Percentiles rank a stretch among this genome's conserved stretches.
Conservation (phyloP, 2,888 invertebrate species). For the Acrocyrtus sp. region DNA sequence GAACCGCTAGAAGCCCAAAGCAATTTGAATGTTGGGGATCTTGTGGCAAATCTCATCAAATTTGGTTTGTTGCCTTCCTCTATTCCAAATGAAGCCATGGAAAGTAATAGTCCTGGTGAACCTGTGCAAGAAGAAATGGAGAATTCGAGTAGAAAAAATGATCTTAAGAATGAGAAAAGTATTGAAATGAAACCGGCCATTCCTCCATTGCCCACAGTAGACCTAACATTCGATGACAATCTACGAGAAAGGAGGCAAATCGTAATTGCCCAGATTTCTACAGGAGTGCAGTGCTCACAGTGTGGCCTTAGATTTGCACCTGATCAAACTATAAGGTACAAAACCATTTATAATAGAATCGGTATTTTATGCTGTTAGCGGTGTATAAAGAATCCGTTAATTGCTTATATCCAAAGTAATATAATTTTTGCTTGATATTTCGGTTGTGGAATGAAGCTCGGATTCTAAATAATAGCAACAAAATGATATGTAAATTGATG, state of each 20-base stretch:
- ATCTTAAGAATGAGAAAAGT: conserved; percentile 8
- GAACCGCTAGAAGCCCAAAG: neutral
- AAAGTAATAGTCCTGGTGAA: conserved; percentile 26
- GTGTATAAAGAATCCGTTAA: conserved; percentile 70
- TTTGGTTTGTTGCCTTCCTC: conserved; percentile 77
- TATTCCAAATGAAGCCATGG: neutral
- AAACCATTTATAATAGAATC: too few relatives aligned
- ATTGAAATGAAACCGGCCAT: conserved; percentile 42
- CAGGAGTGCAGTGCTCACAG: conserved; percentile 95
- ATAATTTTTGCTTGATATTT: too few relatives aligned
- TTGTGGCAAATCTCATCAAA: conserved; percentile 86
- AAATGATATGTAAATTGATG: too few relatives aligned
- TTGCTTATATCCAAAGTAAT: neutral
- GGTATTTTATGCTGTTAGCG: conserved; percentile 30
- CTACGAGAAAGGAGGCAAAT: conserved; percentile 56
- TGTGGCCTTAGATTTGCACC: conserved; percentile 95
- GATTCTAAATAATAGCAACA: too few relatives aligned
- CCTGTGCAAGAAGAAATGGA: conserved; percentile 52
- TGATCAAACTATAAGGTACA: conserved; percentile 89
- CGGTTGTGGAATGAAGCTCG: too few relatives aligned
- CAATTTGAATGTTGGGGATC: conserved; percentile 72
- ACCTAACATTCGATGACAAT: conserved; percentile 57
- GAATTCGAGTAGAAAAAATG: conserved; percentile 25
- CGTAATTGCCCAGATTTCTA: conserved; percentile 72
- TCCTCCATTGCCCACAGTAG: conserved; percentile 58